Conservation (phyloP, 1,140 invertebrate genomes). For the Lutraria rhynchaena region DNA sequence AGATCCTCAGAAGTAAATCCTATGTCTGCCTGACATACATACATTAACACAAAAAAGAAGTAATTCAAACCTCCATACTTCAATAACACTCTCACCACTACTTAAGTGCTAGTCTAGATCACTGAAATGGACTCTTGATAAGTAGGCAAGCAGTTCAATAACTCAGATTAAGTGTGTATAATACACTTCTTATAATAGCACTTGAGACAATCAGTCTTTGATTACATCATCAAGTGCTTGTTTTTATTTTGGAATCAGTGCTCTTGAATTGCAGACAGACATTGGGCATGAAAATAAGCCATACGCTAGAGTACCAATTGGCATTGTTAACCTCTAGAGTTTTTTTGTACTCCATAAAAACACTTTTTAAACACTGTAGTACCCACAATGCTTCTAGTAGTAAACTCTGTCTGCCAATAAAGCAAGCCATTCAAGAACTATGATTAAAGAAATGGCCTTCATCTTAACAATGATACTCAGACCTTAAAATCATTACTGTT, state of each 20-base stretch:
- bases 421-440: too few species aligned
- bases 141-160: conserved; percentile 32
- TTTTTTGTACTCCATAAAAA: not conserved
- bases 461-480: too few species aligned
- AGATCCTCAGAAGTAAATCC: too few species aligned
- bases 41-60: conserved; percentile 1
- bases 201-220: conserved; percentile 40
- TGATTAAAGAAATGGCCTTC: too few species aligned
- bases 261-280: conserved; percentile 10
- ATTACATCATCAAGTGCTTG: conserved; percentile 35
- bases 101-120: conserved; percentile 22
- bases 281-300: not conserved
- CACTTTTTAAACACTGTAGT: not conserved
- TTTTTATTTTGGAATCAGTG: conserved; percentile 39
- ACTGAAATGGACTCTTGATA: conserved; percentile 12
- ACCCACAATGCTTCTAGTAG: too few species aligned
- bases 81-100: not conserved
- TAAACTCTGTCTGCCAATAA: too few species aligned
- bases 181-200: conserved; percentile 31
- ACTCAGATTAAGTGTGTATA: conserved; percentile 22
- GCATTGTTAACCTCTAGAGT: conserved; percentile 1
- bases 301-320: not conserved
- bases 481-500: too few species aligned
- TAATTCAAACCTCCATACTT: conserved; percentile 20
- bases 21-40: too few species aligned